Percentiles rank a stretch among this genome's conserved stretches.
phyloP scores from a whole-genome alignment of 2,797 vertebrate species.

The Columba guinea region DNA sequence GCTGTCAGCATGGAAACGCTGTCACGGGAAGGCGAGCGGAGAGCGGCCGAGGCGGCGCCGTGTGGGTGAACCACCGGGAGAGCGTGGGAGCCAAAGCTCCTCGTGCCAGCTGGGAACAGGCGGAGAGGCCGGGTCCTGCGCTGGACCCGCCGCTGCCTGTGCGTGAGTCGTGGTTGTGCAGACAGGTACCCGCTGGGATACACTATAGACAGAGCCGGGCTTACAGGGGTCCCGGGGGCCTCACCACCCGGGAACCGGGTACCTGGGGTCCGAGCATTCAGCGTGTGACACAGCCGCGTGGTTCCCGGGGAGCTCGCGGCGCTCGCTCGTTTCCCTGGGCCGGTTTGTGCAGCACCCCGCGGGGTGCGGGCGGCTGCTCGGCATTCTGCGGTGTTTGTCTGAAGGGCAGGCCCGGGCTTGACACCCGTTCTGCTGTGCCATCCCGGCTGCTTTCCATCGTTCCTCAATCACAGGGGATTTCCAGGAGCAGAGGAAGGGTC shows the following conservation, averaged over 20 bases:
- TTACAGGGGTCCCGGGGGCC: neutral
- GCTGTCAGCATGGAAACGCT: neutral
- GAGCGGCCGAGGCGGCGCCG: neutral
- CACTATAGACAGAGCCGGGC: neutral
- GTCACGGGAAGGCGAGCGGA: neutral
- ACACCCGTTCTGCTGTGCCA: neutral
- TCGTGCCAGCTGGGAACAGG: neutral
- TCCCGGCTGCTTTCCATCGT: neutral
- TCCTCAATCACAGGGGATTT: neutral
- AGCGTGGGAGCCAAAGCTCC: neutral
- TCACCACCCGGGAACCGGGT: neutral
- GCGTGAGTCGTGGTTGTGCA: neutral
- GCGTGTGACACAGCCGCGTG: neutral
- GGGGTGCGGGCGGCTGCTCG: neutral
- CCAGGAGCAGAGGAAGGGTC: neutral
- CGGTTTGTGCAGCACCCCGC: neutral
- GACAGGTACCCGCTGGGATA: neutral
- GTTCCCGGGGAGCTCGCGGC: neutral
- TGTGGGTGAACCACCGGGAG: neutral
- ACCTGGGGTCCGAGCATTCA: neutral
- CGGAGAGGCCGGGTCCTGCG: neutral
- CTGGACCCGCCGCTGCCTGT: neutral
- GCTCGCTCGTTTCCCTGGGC: neutral
- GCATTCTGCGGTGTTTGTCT: neutral
- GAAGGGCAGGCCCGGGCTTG: neutral